Evolutionary conservation across 2,888 invertebrate genomes (phyloP), one percentile per base, ranked within the genome.

Genomic region (Tortricodes alternella): DNA sequence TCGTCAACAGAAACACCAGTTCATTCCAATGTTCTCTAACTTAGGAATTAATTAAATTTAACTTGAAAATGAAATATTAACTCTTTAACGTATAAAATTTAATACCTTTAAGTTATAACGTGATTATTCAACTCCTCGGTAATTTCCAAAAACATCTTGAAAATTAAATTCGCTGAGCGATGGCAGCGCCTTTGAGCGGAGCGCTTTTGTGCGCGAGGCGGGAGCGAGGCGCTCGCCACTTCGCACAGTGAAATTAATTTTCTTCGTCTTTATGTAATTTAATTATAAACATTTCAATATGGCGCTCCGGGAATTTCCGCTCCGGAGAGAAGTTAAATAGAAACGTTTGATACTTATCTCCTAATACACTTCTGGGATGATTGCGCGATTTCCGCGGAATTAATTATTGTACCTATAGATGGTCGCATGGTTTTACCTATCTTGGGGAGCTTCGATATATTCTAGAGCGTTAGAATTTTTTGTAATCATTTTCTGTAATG

Each of bases 201-300:
- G 80, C 80, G 83, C 87, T 85, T 85, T 87, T 84, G 80, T 82
- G 74, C 74, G 68, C 52, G 61, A 57, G 61, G 71, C 67, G 62
- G 66, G 65, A 53, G 66, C 67, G 67, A 50, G 67, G 67, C 75
- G 82, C 81, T 80, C 81, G 85, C 88, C 89, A 89, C 89, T 89
- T 86, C 82, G 85, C 82, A 79, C 83, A 83, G 84, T 83, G 89
- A 90, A 90, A 90, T 90, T 90, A 90, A 90, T 90, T 90, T 90
- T 89, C 88, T 90, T 89, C 90, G 89, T 89, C 90, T 89, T 90
- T 90, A 90, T 90, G 89, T 90, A 90, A 90, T 90, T 90, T 89
- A 90, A 90, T 90, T 90, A 90, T 90, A 90, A 90, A 89, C 90
- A 90, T 90, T 90, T 90, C 90, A 89, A 89, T 90, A 90, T 89